Percentiles rank a stretch among this genome's conserved stretches.
These are phyloP conservation scores for Cephus pulcher DNA, from an alignment of 2,888 invertebrate species.

Conservation along the genomic window DNA sequence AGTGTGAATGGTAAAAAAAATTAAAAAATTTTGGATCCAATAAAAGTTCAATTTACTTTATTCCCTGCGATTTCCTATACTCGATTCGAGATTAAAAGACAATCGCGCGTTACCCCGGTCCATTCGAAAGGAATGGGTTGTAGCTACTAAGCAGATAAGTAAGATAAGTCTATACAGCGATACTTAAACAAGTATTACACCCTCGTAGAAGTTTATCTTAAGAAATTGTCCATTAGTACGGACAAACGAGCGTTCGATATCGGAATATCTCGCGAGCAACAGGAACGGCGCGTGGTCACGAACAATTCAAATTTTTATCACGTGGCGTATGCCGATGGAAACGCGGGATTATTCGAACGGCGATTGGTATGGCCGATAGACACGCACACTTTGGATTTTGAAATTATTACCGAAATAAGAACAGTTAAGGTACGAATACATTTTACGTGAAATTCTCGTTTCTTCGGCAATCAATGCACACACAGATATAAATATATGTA, in stretches of 20 bases:
- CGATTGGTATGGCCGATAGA: conserved; percentile 51
- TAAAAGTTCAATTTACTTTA: too few relatives aligned
- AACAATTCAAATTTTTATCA: conserved; percentile 59
- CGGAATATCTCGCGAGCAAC: conserved; percentile 27
- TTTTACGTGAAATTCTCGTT: too few relatives aligned
- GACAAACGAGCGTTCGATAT: conserved; percentile 27
- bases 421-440: not conserved
- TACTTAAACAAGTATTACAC: not conserved
- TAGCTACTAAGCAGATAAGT: too few relatives aligned
- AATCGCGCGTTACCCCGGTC: too few relatives aligned
- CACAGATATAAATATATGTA: too few relatives aligned
- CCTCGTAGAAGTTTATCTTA: conserved; percentile 14
- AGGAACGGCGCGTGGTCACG: conserved; percentile 49
- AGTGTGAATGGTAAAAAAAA: too few relatives aligned
- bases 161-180: too few relatives aligned
- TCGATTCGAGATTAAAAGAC: too few relatives aligned
- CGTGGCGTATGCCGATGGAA: not conserved
- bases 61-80: too few relatives aligned
- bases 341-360: conserved; percentile 54
- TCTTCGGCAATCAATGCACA: too few relatives aligned
- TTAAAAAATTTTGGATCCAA: too few relatives aligned
- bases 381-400: conserved; percentile 5
- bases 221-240: conserved; percentile 20
- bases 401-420: not conserved
- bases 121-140: too few relatives aligned